A percentile compares a stretch with the other conserved stretches of the same genome.
Conservation (phyloP, 1,140 invertebrate species). For the Scylla paramamosain region DNA sequence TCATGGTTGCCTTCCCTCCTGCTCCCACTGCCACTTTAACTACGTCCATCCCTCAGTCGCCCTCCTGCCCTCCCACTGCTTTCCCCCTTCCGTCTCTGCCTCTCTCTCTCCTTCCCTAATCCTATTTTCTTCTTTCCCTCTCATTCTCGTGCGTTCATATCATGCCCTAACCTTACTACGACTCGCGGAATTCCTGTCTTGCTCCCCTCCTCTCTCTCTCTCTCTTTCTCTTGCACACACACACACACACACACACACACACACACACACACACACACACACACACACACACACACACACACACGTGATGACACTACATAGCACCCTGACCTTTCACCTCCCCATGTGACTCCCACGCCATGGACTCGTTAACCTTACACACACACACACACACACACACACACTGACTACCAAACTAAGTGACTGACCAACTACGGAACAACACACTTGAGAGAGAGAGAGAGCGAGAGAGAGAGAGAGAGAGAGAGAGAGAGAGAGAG, state of each 20-base stretch:
- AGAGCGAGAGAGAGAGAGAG: too few species aligned
- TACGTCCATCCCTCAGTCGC: neutral
- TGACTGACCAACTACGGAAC: too few species aligned
- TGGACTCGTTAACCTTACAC: neutral
- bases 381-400: neutral
- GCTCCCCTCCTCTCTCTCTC: neutral
- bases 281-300: too few species aligned
- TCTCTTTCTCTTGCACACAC: neutral
- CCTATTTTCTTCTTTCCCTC: neutral
- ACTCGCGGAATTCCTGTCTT: neutral
- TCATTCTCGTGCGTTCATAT: neutral
- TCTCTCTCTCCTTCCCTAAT: neutral
- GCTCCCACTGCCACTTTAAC: constrained; percentile 10
- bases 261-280: too few species aligned
- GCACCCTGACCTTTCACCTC: too few species aligned
- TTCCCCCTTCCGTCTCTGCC: neutral
- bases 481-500: too few species aligned
- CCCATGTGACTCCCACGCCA: too few species aligned
- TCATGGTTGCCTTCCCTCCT: neutral
- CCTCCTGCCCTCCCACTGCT: too few species aligned
- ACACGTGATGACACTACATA: too few species aligned
- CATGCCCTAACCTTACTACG: neutral
- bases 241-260: neutral
- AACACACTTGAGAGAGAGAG: too few species aligned
- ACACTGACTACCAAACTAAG: neutral